Percentiles rank a stretch among this genome's conserved stretches.
Evolutionary conservation across 2,113 vertebrate species (phyloP).

Genomic region (Symphodus melops): DNA sequence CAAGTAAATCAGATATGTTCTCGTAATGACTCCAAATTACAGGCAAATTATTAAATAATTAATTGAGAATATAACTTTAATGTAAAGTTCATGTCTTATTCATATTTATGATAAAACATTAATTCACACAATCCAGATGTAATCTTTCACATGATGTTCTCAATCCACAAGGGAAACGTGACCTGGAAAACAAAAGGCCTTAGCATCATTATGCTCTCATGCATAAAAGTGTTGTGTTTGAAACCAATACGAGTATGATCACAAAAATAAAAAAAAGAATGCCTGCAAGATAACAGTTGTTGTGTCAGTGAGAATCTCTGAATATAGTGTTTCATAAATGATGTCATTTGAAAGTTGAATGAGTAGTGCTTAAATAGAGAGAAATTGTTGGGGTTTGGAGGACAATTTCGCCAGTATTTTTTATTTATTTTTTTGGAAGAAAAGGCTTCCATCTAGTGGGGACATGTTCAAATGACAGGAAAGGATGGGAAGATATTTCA

Average conservation of each 20-base stretch:
- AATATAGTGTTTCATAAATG: background rate
- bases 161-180: background rate
- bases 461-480: background rate
- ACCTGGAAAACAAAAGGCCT: background rate
- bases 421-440: background rate
- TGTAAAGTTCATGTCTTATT: background rate
- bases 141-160: background rate
- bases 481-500: background rate
- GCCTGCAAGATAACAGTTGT: background rate
- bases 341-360: background rate
- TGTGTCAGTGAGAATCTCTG: background rate
- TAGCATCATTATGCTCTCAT: background rate
- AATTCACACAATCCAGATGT: background rate
- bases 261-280: background rate
- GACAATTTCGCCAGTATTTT: background rate
- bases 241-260: background rate
- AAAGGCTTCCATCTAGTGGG: slow-evolving; percentile 51
- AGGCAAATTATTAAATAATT: no score
- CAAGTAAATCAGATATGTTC: background rate
- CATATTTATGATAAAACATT: background rate
- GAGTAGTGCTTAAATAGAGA: slow-evolving; percentile 25
- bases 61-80: no score
- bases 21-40: no score
- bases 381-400: rapidly evolving
- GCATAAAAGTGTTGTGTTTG: background rate